Percentiles rank a stretch among this genome's conserved stretches.
Evolutionary conservation across 53 echinoderm and acorn worm species (phyloP).

Genomic region (Mesocentrotus franciscanus): DNA sequence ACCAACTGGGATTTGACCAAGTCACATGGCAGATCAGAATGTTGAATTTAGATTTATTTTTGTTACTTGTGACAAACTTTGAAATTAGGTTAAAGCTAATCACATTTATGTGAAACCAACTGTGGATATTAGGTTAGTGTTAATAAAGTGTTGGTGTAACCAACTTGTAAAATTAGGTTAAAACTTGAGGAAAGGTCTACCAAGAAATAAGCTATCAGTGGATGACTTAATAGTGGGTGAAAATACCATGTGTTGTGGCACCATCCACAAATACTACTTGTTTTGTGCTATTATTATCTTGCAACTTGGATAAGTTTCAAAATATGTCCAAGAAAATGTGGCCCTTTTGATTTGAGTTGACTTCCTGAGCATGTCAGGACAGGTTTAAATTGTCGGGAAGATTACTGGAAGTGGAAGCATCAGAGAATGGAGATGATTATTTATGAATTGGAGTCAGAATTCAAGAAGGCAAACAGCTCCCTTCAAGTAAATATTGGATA

Average conservation of each 20-base stretch:
- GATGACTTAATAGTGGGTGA: background rate
- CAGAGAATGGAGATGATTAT: background rate
- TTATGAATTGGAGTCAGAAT: background rate
- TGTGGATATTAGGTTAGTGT: background rate
- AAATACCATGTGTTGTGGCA: background rate
- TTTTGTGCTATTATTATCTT: background rate
- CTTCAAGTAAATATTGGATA: no score
- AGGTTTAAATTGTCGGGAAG: background rate
- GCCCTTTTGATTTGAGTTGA: background rate
- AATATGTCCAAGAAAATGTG: background rate
- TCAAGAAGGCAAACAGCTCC: no score
- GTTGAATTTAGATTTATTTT: background rate
- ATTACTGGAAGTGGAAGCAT: background rate
- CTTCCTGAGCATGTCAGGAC: background rate
- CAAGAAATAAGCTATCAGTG: background rate
- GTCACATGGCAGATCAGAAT: background rate
- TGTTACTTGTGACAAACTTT: background rate
- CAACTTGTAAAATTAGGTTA: background rate
- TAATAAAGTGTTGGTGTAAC: background rate
- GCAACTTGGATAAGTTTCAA: slow-evolving; percentile 29
- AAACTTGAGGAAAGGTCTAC: background rate
- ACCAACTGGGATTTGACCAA: slow-evolving; percentile 5
- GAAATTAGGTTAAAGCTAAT: background rate
- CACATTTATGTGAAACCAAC: background rate
- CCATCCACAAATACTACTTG: background rate